A percentile compares a stretch with the other conserved stretches of the same genome.
Evolutionary conservation across 2,797 vertebrate genomes (phyloP).

Genomic region (Pterois miles): DNA sequence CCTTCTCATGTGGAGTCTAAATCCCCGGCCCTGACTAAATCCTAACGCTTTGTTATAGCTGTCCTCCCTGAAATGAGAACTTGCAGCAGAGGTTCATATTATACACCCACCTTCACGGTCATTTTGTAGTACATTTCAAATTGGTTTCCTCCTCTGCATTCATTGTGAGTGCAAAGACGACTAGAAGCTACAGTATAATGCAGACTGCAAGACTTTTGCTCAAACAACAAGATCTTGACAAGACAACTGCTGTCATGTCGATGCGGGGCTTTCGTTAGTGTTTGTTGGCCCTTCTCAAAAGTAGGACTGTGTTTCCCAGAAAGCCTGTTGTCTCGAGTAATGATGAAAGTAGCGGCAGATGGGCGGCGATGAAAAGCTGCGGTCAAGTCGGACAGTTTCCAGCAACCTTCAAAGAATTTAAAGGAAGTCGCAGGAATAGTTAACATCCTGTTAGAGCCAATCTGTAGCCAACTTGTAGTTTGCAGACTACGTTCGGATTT

Average conservation of each 20-base stretch:
- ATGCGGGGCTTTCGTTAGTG: not conserved
- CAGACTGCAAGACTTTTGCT: not conserved
- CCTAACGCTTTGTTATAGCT: slow-evolving; percentile 33
- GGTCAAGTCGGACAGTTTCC: no score
- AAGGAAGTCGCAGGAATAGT: no score
- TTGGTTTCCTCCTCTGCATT: not conserved
- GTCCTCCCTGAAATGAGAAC: slow-evolving; percentile 17
- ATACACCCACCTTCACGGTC: not conserved
- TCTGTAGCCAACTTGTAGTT: no score
- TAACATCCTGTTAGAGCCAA: no score
- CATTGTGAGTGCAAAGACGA: not conserved
- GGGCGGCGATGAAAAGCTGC: no score
- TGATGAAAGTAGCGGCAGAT: not conserved
- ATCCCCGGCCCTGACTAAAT: slow-evolving; percentile 34
- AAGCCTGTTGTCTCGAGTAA: not conserved
- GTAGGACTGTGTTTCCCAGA: not conserved
- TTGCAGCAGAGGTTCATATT: not conserved
- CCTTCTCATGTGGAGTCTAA: slow-evolving; percentile 44
- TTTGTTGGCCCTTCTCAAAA: not conserved
- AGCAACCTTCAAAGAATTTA: no score
- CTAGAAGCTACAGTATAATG: not conserved
- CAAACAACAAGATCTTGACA: not conserved
- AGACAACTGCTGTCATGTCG: not conserved
- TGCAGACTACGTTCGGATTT: no score
- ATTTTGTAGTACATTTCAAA: slow-evolving; percentile 4